A percentile compares a stretch with the other conserved stretches of the same genome.
These are phyloP conservation scores for Sanderia malayensis DNA, from an alignment of 30 jellyfish, hydroid and myxozoan species.

Conservation along the genomic window DNA sequence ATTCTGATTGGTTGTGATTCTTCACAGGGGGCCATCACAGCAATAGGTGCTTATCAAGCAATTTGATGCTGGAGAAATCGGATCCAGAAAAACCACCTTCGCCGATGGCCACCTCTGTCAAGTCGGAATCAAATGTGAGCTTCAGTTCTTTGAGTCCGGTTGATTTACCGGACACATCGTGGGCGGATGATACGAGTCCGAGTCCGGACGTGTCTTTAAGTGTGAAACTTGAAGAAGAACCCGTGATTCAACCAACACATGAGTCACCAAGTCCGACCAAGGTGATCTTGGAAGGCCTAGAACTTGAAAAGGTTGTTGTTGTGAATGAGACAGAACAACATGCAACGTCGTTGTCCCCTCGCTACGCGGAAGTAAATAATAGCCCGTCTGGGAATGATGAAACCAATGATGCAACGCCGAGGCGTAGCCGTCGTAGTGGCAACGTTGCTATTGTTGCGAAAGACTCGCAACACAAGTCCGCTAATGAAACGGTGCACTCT, in stretches of 20 bases:
- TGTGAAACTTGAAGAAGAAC: not conserved
- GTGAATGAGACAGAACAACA: not conserved
- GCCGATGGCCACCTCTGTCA: conserved; percentile 28
- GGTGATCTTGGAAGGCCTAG: not conserved
- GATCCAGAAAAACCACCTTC: conserved; percentile 15
- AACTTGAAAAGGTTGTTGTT: not conserved
- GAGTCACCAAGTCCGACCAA: conserved; percentile 1
- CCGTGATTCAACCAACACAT: not conserved
- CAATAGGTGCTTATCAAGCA: not conserved
- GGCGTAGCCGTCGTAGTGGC: conserved; percentile 1
- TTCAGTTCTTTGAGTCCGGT: conserved; percentile 54
- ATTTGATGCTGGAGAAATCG: not conserved
- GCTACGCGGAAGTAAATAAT: not conserved
- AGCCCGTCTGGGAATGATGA: not conserved
- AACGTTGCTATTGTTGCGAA: not conserved
- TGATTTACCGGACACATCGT: conserved; percentile 41
- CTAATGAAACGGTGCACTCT: not conserved
- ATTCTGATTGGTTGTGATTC: not conserved
- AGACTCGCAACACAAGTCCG: not conserved
- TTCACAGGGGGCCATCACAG: not conserved
- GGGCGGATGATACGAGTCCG: no score
- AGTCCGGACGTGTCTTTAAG: not conserved
- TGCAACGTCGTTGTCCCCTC: not conserved
- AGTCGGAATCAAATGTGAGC: conserved; percentile 52
- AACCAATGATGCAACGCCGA: not conserved